Conservation (phyloP, 2,113 vertebrate genomes). For the Elanus axillaris region DNA sequence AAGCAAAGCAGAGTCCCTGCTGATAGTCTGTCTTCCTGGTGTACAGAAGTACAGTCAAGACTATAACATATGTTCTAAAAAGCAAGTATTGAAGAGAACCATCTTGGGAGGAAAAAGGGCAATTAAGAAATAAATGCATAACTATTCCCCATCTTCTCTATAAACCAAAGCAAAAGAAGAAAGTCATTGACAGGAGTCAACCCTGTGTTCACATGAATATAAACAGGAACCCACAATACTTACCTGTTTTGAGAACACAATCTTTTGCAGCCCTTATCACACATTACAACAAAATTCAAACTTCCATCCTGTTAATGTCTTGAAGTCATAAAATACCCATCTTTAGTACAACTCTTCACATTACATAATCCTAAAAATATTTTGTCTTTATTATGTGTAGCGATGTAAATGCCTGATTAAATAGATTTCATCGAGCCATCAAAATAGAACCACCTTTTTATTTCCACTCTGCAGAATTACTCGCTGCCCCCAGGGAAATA, state of each 20-base stretch:
- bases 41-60: background rate
- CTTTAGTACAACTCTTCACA: background rate
- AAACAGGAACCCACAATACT: background rate
- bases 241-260: background rate
- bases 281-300: background rate
- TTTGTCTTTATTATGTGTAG: background rate
- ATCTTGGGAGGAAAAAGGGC: background rate
- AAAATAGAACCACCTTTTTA: conserved; percentile 12
- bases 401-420: conserved; percentile 6
- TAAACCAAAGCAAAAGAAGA: background rate
- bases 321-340: background rate
- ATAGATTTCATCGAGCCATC: conserved; percentile 5
- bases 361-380: conserved; percentile 22
- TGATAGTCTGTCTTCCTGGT: background rate
- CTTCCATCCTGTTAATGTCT: background rate
- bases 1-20: background rate
- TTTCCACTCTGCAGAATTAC: conserved; percentile 16
- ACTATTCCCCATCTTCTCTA: background rate
- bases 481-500: conserved; percentile 13
- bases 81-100: background rate
- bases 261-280: background rate
- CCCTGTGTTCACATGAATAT: background rate
- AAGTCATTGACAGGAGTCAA: background rate
- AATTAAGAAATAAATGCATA: background rate
- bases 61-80: background rate